These are phyloP conservation scores for Ahaetulla prasina DNA, from an alignment of 2,113 vertebrate genomes.

Conservation along the genomic window DNA sequence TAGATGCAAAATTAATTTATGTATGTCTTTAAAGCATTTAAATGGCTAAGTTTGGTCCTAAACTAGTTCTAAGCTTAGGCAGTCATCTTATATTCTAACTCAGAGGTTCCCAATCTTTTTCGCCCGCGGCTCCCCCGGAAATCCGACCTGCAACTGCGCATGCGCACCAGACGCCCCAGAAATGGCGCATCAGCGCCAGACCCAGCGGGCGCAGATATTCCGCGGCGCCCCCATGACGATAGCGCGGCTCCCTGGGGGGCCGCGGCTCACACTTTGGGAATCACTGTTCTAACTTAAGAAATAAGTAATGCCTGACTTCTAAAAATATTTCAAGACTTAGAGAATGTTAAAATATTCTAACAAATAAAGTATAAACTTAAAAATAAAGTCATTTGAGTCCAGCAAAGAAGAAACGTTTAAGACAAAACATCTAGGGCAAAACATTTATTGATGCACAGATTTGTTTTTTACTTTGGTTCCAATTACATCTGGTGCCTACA, in stretches of 20 bases:
- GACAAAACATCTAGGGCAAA: background rate
- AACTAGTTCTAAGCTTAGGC: background rate
- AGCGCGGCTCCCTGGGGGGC: too few relatives aligned
- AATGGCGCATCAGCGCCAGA: too few relatives aligned
- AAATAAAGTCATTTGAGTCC: background rate
- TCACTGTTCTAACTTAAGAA: background rate
- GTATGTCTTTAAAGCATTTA: background rate
- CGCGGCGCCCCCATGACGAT: too few relatives aligned
- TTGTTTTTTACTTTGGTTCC: background rate
- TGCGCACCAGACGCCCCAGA: too few relatives aligned
- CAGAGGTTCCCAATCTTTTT: too few relatives aligned
- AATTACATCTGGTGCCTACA: background rate
- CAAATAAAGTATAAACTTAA: background rate
- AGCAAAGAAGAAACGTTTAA: background rate
- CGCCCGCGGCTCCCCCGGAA: too few relatives aligned
- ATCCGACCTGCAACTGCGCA: too few relatives aligned
- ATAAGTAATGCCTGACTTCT: background rate
- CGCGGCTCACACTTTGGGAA: too few relatives aligned
- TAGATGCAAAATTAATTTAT: too few relatives aligned
- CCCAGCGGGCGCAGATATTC: too few relatives aligned
- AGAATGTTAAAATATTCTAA: background rate
- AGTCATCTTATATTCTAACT: background rate
- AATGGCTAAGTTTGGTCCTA: background rate
- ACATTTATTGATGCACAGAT: background rate
- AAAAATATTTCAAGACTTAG: background rate